These are phyloP conservation scores for Gymnodraco acuticeps DNA, from an alignment of 2,797 vertebrate genomes.

Conservation along the genomic window DNA sequence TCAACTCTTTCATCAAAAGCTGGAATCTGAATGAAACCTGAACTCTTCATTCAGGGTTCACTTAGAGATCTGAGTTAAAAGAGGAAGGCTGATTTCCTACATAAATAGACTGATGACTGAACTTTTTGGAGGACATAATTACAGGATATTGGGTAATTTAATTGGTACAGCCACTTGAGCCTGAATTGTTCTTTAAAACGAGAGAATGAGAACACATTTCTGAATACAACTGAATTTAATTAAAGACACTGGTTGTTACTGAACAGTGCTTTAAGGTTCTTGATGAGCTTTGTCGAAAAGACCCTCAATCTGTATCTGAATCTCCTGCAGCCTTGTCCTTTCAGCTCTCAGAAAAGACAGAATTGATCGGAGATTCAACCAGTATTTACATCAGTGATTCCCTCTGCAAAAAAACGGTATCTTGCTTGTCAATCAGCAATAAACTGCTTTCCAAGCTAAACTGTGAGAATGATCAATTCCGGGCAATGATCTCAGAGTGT, in stretches of 20 bases:
- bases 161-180: conserved; percentile 1
- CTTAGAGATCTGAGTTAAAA: background rate
- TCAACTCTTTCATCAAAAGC: conserved; percentile 1
- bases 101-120: conserved; percentile 6
- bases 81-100: background rate
- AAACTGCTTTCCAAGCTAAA: conserved; percentile 57
- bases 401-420: conserved; percentile 29
- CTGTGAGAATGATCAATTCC: conserved; percentile 47
- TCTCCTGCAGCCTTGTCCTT: conserved; percentile 12
- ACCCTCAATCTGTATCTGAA: background rate
- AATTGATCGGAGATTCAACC: conserved; percentile 44
- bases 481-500: background rate
- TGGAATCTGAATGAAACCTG: background rate
- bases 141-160: background rate
- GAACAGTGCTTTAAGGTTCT: background rate
- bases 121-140: conserved; percentile 2
- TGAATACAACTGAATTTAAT: background rate
- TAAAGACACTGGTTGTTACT: background rate
- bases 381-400: conserved; percentile 39
- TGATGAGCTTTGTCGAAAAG: background rate
- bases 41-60: background rate
- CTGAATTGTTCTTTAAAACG: conserved; percentile 10
- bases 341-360: conserved; percentile 27
- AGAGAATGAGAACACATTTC: background rate
- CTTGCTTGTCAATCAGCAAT: conserved; percentile 41